Evolutionary conservation across 2,888 invertebrate species (phyloP).

Genomic region (Agrochola circellaris): DNA sequence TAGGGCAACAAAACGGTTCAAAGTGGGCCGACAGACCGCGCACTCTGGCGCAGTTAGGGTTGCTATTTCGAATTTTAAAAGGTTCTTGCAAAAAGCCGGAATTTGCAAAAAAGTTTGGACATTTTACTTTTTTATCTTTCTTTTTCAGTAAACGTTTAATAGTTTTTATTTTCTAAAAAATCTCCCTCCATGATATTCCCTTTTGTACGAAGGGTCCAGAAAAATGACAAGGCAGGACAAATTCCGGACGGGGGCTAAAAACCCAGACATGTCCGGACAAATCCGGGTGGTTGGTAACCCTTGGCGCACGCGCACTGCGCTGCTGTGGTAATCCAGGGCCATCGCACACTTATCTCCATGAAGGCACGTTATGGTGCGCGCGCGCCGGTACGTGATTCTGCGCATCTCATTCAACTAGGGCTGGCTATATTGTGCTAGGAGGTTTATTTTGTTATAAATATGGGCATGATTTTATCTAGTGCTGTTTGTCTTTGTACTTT

Average conservation of each 20-base stretch:
- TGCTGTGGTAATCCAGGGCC: conserved; percentile 67
- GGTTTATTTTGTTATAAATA: conserved; percentile 4
- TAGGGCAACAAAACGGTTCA: conserved; percentile 60
- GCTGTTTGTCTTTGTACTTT: not conserved
- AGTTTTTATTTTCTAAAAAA: not conserved
- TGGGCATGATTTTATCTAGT: not conserved
- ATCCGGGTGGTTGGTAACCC: not conserved
- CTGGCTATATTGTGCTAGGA: conserved; percentile 16
- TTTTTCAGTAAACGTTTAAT: not conserved
- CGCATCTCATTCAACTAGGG: conserved; percentile 69
- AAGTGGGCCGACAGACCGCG: conserved; percentile 46
- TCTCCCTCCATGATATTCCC: too few relatives aligned
- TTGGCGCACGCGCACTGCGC: conserved; percentile 58
- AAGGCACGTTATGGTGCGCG: conserved; percentile 64
- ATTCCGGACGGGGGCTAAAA: not conserved
- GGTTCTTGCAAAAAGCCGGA: not conserved
- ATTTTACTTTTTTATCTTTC: not conserved
- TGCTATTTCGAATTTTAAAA: conserved; percentile 9
- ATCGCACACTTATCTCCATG: conserved; percentile 70
- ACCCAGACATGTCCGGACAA: not conserved
- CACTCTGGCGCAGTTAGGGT: conserved; percentile 32
- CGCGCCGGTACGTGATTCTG: conserved; percentile 67
- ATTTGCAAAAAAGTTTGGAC: not conserved
- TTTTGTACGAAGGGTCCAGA: not conserved
- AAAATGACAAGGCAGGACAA: not conserved